A percentile compares a stretch with the other conserved stretches of the same genome.
These are phyloP conservation scores for Thaumetopoea pityocampa DNA, from an alignment of 1,140 invertebrate species.

Conservation along the genomic window DNA sequence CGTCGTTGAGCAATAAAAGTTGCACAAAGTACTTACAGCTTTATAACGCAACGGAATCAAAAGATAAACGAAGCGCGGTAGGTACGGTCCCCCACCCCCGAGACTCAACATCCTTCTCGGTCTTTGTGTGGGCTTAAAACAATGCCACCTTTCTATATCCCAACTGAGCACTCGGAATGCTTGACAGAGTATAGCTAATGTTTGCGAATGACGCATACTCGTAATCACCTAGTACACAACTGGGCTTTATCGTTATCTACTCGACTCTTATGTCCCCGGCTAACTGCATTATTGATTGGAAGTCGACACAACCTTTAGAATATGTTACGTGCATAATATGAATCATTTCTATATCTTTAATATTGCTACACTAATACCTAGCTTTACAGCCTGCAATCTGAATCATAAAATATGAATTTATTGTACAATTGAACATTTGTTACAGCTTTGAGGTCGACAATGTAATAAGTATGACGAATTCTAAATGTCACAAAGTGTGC, in stretches of 20 bases:
- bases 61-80: constrained; percentile 10
- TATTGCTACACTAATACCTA: too few relatives aligned
- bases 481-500: too few relatives aligned
- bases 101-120: constrained; percentile 27
- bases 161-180: constrained; percentile 22
- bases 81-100: constrained; percentile 16
- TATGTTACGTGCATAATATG: too few relatives aligned
- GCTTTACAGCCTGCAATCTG: too few relatives aligned
- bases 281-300: too few relatives aligned
- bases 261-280: too few relatives aligned
- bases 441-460: too few relatives aligned
- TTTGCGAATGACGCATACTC: constrained; percentile 46
- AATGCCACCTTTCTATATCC: constrained; percentile 41
- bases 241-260: constrained; percentile 32
- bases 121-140: constrained; percentile 33
- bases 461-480: too few relatives aligned
- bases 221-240: constrained; percentile 24
- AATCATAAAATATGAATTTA: too few relatives aligned
- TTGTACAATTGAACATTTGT: too few relatives aligned
- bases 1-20: constrained; percentile 7
- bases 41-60: constrained; percentile 7
- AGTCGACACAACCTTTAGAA: too few relatives aligned
- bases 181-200: constrained; percentile 32
- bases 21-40: constrained; percentile 5
- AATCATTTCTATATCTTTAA: too few relatives aligned